Base-by-base conservation (phyloP, 30 jellyfish, hydroid and myxozoan species). In the Pseudorhiza aurosa region DNA sequence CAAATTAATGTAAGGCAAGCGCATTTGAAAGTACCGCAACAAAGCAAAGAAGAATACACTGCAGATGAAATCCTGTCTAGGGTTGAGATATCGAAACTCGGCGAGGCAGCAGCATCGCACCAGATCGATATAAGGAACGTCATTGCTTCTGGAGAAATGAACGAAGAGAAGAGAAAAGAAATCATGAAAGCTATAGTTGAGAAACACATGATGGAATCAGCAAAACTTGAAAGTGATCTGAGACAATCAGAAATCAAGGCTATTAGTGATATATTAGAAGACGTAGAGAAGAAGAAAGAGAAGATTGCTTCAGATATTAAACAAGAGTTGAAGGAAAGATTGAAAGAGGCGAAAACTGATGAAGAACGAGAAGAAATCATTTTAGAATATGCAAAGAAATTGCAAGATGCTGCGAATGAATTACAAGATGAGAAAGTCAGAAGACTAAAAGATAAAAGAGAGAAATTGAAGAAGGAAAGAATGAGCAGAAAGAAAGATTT, bases 101-200 rank as follows among this genome's bases (percentile, higher is more conserved):
- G 97, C n/a, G 95, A 91, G 47, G 89, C 97, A 27, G 47, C 96
- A 0, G 58, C 95, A 17, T 64, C 93, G 25, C 75, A 64, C 36
- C 69, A 79, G 24, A 58, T 85, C 25, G 98, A 85, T 50, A 85
- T 87, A 32, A 36, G 81, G 11, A 89, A 86, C 51, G 90, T 93
- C 67, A 81, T 85, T 28, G 83, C 87, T 4, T 88, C 97, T 30
- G 98, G 96, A 0, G 98, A 93, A 72, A 51, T 85, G 63, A 72
- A 96, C 15, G 96, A 93, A 42, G 97, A 93, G 83, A 85, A 82
- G 71, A 81, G 88, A 19, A 75, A 85, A 26, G 98, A 93, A 50
- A 74, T 93, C 55, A 53, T 76, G 81, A 62, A 85, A 55, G 87
- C 96, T 2, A 46, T 93, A 7, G 89, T 69, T 14, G 96, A 93